Evolutionary conservation across 2,113 vertebrate genomes (phyloP), one percentile per base, ranked within the genome.

Genomic region (Entosphenus tridentatus): DNA sequence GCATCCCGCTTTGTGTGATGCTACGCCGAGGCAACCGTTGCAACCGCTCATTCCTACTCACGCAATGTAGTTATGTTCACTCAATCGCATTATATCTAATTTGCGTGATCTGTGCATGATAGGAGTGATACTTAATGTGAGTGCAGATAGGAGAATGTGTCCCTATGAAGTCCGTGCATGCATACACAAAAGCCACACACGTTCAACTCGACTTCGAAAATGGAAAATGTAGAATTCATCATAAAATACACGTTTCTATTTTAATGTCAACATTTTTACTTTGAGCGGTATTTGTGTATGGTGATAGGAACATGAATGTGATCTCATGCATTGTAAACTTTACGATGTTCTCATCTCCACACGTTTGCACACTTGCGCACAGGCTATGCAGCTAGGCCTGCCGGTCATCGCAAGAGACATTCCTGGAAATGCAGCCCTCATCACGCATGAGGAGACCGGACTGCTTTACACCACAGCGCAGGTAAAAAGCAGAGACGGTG

Each of bases 301-400:
- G 55, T 57, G 18, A 13, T 65, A n/a, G 8, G 54, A 17, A 56
- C 13, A 67, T 10, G 57, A 70, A 67, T 11, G 56, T 11, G 2
- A 9, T 62, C 55, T n/a, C 12, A 55, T 62, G 17, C 57, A 67
- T 56, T 56, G 4, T 67, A n/a, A 17, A 70, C 17, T 57, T 21
- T 39, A 55, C 56, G 55, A 14, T 10, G 54, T 56, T 67, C 12
- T 62, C 16, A 14, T 55, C 54, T 70, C 57, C 57, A 56, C 70
- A 56, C 21, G 56, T 69, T 18, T 39, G 39, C 39, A 39, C 39
- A 39, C 39, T 39, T 39, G 39, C 39, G 39, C 39, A 39, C 68
- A 96, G 91, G 89, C 91, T n/a, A 95, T 96, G 90, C 82, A 91
- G 74, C 79, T 96, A 65, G 76, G 76, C 0, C 71, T 85, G 1